Conservation (phyloP, 2,113 vertebrate species). For the Ameiurus melas region DNA sequence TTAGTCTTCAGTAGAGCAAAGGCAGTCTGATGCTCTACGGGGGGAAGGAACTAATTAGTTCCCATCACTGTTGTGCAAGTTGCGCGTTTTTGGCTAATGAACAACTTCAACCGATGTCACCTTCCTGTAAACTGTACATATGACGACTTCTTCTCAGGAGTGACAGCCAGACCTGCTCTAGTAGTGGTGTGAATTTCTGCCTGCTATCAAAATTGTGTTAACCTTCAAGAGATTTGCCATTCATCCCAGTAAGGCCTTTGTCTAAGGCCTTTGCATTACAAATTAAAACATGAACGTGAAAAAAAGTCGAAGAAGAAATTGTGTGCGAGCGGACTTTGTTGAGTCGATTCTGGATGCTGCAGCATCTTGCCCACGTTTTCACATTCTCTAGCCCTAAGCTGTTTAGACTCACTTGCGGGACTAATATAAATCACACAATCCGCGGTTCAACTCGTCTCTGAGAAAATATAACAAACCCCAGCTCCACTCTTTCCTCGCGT, state of each 20-base stretch:
- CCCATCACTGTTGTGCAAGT: constrained; percentile 28
- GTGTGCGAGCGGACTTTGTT: background rate
- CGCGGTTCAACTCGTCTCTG: constrained; percentile 41
- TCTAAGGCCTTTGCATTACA: background rate
- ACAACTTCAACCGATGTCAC: constrained; percentile 23
- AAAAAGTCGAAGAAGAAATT: background rate
- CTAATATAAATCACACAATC: constrained; percentile 32
- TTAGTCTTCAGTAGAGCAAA: constrained; percentile 35
- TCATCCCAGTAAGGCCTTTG: background rate
- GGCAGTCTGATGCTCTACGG: constrained; percentile 8
- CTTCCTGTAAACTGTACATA: background rate
- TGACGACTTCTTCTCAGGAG: background rate
- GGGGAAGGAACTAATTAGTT: constrained; percentile 48
- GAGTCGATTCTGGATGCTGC: constrained; percentile 8
- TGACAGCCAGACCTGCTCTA: background rate
- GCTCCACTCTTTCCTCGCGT: constrained; percentile 30
- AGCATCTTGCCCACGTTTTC: constrained; percentile 33
- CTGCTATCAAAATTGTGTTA: background rate
- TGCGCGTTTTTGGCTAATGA: constrained; percentile 41
- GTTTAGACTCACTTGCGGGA: constrained; percentile 19
- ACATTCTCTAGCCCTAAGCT: constrained; percentile 25
- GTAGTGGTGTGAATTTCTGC: background rate
- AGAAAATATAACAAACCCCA: constrained; percentile 42
- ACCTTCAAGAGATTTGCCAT: background rate
- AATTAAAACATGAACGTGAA: constrained; percentile 5